phyloP scores from a whole-genome alignment of 2,888 invertebrate species.

The Oscheius myriophilus region DNA sequence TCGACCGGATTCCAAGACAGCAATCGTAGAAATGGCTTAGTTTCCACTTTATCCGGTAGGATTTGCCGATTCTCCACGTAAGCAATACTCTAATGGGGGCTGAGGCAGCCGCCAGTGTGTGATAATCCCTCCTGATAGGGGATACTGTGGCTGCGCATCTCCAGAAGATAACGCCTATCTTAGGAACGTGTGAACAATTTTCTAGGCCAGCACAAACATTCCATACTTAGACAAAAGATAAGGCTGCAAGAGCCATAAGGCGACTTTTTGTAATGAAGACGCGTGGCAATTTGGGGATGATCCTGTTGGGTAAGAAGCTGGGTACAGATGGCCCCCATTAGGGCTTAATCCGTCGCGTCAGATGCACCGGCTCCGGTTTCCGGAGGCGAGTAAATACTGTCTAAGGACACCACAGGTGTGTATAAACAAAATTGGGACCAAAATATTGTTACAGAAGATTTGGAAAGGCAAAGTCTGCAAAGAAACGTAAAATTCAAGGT shows the following conservation, averaged over 20 bases:
- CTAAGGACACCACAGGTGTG: no score
- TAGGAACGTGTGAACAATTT: not conserved
- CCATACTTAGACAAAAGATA: slow-evolving; percentile 3
- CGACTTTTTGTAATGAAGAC: slow-evolving; percentile 7
- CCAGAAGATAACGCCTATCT: not conserved
- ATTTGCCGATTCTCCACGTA: slow-evolving; percentile 23
- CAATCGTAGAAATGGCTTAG: slow-evolving; percentile 30
- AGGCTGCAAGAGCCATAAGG: not conserved
- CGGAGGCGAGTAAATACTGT: no score
- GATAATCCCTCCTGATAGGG: slow-evolving; percentile 16
- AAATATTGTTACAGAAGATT: no score
- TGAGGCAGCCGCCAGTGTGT: slow-evolving; percentile 1
- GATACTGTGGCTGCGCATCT: not conserved
- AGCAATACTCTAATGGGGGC: slow-evolving; percentile 26
- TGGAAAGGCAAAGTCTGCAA: no score
- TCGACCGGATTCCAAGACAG: slow-evolving; percentile 11
- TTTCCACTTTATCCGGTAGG: slow-evolving; percentile 6
- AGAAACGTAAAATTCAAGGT: no score
- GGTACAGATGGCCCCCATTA: slow-evolving; percentile 28
- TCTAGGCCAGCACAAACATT: not conserved
- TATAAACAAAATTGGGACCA: no score
- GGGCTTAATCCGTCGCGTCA: slow-evolving; percentile 22
- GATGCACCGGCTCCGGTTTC: slow-evolving; percentile 19
- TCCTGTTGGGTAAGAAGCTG: slow-evolving; percentile 26
- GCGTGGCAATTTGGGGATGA: slow-evolving; percentile 15